Evolutionary conservation across 2,888 invertebrate species (phyloP).

Genomic region (Hesperia comma): DNA sequence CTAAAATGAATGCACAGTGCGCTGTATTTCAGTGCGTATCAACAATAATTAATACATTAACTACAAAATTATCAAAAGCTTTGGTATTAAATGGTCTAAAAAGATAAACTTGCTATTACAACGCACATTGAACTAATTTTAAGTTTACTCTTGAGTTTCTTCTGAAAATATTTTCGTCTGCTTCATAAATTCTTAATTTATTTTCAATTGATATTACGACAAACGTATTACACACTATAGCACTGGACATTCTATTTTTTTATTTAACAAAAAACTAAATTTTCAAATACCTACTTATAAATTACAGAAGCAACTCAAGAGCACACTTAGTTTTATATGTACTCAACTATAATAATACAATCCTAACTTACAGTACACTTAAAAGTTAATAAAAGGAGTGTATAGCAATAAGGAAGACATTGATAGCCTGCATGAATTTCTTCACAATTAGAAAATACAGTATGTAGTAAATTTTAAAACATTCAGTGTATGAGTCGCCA

Average conservation of each 20-base stretch:
- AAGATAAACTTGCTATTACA: constrained; percentile 4
- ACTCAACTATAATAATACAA: constrained; percentile 41
- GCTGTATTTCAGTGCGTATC: neutral
- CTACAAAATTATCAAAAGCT: constrained; percentile 18
- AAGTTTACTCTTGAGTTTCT: constrained; percentile 16
- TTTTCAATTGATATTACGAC: neutral
- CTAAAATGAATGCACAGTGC: neutral
- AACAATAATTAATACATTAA: neutral
- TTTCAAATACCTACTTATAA: neutral
- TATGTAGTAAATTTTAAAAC: constrained; percentile 44
- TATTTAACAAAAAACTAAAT: too few relatives aligned
- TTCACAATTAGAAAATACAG: constrained; percentile 69
- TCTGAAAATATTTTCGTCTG: neutral
- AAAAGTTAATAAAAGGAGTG: constrained; percentile 75
- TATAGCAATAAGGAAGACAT: constrained; percentile 84
- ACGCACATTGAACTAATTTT: constrained; percentile 13
- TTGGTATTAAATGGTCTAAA: neutral
- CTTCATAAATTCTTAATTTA: neutral
- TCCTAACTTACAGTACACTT: constrained; percentile 74
- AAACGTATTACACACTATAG: neutral
- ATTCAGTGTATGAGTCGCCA: constrained; percentile 20
- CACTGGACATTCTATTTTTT: too few relatives aligned
- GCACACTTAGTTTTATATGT: constrained; percentile 17
- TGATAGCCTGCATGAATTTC: constrained; percentile 82
- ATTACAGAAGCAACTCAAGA: constrained; percentile 15